A percentile compares a stretch with the other conserved stretches of the same genome.
Evolutionary conservation across 2,888 invertebrate genomes (phyloP).

Genomic region (Cloeon dipterum): DNA sequence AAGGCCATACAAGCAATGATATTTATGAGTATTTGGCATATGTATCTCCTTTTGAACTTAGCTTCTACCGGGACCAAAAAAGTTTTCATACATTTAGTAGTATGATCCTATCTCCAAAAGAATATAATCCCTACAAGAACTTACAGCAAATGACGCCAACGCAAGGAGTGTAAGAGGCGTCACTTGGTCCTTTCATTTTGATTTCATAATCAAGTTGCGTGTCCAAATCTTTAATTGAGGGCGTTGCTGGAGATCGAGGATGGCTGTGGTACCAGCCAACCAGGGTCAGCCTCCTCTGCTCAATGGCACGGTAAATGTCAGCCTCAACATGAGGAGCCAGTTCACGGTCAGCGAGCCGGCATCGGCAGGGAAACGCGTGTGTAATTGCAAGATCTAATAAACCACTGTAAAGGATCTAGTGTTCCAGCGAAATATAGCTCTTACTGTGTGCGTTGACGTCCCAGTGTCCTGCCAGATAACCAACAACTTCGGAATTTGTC

Average conservation of each 20-base stretch:
- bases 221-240: slow-evolving; percentile 70
- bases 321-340: slow-evolving; percentile 53
- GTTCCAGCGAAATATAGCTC: slow-evolving; percentile 12
- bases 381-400: slow-evolving; percentile 59
- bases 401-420: neutral
- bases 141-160: slow-evolving; percentile 81
- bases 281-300: slow-evolving; percentile 53
- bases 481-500: slow-evolving; percentile 82
- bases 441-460: slow-evolving; percentile 83
- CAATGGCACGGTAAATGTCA: slow-evolving; percentile 64
- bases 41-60: no score
- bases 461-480: slow-evolving; percentile 91
- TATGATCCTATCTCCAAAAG: no score
- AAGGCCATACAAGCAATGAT: no score
- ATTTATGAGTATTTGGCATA: no score
- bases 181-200: slow-evolving; percentile 75
- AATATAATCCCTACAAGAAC: no score
- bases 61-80: no score
- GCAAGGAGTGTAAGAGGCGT: slow-evolving; percentile 82
- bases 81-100: no score
- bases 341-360: slow-evolving; percentile 54
- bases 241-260: slow-evolving; percentile 67
- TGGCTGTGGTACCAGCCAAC: slow-evolving; percentile 96
- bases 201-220: slow-evolving; percentile 88
- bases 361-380: slow-evolving; percentile 72